Conservation (phyloP, 2,797 vertebrate genomes). For the Leptoclinus maculatus region DNA sequence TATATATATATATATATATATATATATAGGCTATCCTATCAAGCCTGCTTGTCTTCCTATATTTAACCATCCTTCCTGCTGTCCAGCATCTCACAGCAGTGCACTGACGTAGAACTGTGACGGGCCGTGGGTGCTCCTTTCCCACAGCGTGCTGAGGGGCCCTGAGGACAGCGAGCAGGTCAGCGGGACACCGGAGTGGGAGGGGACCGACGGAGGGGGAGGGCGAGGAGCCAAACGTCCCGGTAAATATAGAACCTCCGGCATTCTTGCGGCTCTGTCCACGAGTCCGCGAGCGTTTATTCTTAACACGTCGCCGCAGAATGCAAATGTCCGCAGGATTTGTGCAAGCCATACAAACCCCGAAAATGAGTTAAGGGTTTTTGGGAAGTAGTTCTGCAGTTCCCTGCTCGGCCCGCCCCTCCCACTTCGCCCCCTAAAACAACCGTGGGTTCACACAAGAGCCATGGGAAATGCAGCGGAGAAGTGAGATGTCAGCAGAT, state of each 20-base stretch:
- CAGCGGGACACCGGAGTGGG: conserved; percentile 81
- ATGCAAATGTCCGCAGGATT: conserved; percentile 87
- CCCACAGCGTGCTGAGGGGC: conserved; percentile 73
- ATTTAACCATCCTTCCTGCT: conserved; percentile 42
- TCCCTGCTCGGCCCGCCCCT: conserved; percentile 71
- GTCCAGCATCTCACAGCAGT: conserved; percentile 35
- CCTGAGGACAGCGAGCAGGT: conserved; percentile 83
- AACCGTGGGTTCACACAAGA: conserved; percentile 81
- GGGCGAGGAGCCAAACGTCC: conserved; percentile 77
- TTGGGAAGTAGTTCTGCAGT: conserved; percentile 85
- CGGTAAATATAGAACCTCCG: conserved; percentile 86
- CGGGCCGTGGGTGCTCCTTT: conserved; percentile 56
- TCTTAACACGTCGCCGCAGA: conserved; percentile 88
- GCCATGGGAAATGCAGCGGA: conserved; percentile 82
- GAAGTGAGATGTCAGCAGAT: conserved; percentile 77
- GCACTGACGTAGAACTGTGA: conserved; percentile 45
- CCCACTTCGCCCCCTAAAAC: conserved; percentile 77
- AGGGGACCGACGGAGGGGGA: conserved; percentile 74
- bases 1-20: no score
- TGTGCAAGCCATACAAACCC: conserved; percentile 87
- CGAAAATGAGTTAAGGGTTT: conserved; percentile 86
- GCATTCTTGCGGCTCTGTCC: conserved; percentile 87
- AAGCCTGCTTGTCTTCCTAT: conserved; percentile 38
- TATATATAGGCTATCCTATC: conserved; percentile 46
- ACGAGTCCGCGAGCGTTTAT: conserved; percentile 82